Evolutionary conservation across 2,113 vertebrate genomes (phyloP).

Genomic region (Romanogobio albipinnatus): DNA sequence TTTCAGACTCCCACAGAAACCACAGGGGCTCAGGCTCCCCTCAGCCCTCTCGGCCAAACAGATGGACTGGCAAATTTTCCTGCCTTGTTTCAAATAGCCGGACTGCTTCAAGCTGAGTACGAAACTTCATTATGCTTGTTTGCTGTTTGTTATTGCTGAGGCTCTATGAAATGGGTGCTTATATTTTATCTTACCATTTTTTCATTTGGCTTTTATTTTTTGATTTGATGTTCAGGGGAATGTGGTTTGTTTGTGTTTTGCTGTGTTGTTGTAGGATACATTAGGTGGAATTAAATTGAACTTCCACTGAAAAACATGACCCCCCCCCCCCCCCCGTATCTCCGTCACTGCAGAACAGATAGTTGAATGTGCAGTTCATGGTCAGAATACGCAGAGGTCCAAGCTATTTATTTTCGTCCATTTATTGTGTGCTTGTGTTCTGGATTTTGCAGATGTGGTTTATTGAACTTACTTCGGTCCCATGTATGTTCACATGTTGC

Average conservation of each 20-base stretch:
- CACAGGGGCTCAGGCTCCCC: slow-evolving; percentile 18
- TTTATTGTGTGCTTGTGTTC: slow-evolving; percentile 10
- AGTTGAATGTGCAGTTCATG: slow-evolving; percentile 36
- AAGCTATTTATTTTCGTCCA: slow-evolving; percentile 13
- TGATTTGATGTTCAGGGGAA: slow-evolving; percentile 12
- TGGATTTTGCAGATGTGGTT: neutral
- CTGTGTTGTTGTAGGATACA: neutral
- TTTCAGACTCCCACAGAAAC: slow-evolving; percentile 51
- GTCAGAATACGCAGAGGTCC: slow-evolving; percentile 28
- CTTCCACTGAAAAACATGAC: slow-evolving; percentile 22
- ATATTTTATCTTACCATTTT: slow-evolving; percentile 4
- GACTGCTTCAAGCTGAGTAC: neutral
- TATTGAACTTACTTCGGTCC: neutral
- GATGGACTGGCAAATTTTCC: slow-evolving; percentile 49
- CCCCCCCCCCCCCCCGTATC: neutral
- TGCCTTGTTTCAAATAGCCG: slow-evolving; percentile 26
- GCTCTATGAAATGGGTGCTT: neutral
- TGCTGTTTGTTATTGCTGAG: neutral
- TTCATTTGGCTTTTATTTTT: slow-evolving; percentile 4
- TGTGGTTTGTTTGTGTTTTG: slow-evolving; percentile 12
- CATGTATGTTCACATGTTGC: neutral
- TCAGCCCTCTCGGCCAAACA: slow-evolving; percentile 34
- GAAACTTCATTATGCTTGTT: slow-evolving; percentile 39
- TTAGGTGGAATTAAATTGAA: slow-evolving; percentile 38
- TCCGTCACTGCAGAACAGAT: neutral